phyloP scores from a whole-genome alignment of 2,888 invertebrate species.

The Lysandra coridon region DNA sequence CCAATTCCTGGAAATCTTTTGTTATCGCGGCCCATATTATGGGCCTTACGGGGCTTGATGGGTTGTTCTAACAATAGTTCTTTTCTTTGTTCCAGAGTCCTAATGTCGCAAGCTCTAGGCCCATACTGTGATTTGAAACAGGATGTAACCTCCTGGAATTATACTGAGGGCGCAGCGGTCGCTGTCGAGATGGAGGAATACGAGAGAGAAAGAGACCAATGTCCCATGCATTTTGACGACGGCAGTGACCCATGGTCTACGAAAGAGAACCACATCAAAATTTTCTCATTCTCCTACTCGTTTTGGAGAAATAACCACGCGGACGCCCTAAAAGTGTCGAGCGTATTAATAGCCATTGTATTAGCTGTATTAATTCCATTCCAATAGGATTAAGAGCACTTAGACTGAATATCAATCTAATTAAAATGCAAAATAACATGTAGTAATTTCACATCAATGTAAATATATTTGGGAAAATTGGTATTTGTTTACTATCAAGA shows the following conservation, averaged over 20 bases:
- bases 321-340: conserved; percentile 45
- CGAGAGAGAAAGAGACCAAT: conserved; percentile 96
- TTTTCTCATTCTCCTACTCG: conserved; percentile 79
- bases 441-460: not conserved
- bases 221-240: conserved; percentile 98
- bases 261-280: conserved; percentile 85
- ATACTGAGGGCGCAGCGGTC: conserved; percentile 95
- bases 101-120: conserved; percentile 92
- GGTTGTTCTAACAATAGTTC: too few species aligned
- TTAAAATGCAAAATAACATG: not conserved
- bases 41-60: too few species aligned
- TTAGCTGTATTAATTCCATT: conserved; percentile 45
- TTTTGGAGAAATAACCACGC: conserved; percentile 62
- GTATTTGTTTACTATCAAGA: not conserved
- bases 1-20: too few species aligned
- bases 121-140: conserved; percentile 95
- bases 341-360: conserved; percentile 47
- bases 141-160: conserved; percentile 93
- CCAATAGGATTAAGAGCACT: not conserved
- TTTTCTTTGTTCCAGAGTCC: conserved; percentile 56
- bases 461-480: not conserved
- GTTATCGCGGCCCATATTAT: too few species aligned
- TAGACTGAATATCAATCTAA: not conserved
- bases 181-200: conserved; percentile 94
- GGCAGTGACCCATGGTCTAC: conserved; percentile 92